Evolutionary conservation across 1,140 invertebrate species (phyloP).

Genomic region (Apis dorsata): DNA sequence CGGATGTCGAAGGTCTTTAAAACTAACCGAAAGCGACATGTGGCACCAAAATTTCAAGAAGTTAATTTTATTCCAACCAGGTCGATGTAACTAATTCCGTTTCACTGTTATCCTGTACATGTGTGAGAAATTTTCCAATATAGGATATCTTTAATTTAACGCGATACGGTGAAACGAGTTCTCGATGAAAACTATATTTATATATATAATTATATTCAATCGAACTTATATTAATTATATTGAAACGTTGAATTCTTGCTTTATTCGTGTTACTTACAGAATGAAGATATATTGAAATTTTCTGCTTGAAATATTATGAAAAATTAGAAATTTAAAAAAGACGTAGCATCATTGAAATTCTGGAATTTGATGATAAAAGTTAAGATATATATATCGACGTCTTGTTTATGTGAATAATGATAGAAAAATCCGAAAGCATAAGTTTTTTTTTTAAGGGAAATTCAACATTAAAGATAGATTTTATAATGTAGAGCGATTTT

Average conservation of each 20-base stretch:
- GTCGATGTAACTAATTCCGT: neutral
- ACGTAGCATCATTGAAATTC: neutral
- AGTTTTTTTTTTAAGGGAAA: neutral
- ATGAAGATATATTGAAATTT: neutral
- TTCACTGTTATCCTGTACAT: neutral
- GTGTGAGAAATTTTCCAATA: neutral
- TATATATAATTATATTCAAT: neutral
- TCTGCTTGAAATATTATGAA: neutral
- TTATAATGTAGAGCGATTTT: neutral
- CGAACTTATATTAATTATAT: neutral
- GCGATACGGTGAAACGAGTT: neutral
- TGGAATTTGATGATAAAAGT: neutral
- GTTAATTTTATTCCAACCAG: slow-evolving; percentile 9
- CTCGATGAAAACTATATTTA: neutral
- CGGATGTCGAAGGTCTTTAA: neutral
- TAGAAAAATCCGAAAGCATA: slow-evolving; percentile 2
- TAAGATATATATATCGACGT: neutral
- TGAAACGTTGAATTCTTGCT: neutral
- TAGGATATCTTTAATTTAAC: neutral
- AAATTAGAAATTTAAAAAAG: neutral
- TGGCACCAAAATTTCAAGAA: neutral
- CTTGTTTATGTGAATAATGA: neutral
- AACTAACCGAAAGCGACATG: neutral
- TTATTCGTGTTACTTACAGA: neutral
- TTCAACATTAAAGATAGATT: neutral